Conservation (phyloP, 2,113 vertebrate species). For the Ellobius talpinus region DNA sequence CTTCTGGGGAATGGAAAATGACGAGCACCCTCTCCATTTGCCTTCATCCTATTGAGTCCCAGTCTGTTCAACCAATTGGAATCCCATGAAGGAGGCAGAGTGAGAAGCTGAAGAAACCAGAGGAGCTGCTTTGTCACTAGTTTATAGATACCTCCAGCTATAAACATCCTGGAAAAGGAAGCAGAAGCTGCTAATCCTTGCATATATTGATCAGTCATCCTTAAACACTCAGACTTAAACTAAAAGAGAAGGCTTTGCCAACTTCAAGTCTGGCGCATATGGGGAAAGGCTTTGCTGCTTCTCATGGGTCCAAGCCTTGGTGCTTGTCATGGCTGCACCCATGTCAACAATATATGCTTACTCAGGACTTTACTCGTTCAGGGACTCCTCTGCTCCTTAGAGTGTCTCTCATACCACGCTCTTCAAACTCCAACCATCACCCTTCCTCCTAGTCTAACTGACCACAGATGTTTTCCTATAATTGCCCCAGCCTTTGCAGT, state of each 20-base stretch:
- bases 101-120: neutral
- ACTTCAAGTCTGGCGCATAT: neutral
- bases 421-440: neutral
- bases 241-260: neutral
- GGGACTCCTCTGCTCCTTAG: neutral
- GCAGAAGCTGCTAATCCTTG: neutral
- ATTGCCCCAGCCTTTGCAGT: neutral
- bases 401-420: neutral
- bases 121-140: neutral
- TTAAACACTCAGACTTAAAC: neutral
- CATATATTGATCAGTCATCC: neutral
- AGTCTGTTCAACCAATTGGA: neutral
- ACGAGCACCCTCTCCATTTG: neutral
- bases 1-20: neutral
- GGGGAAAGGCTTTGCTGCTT: neutral
- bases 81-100: neutral
- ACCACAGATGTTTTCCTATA: neutral
- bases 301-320: neutral
- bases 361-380: neutral
- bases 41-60: neutral
- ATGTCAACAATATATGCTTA: neutral
- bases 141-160: neutral
- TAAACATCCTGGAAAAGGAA: neutral
- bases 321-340: neutral
- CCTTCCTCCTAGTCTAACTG: neutral